Evolutionary conservation across 2,888 invertebrate genomes (phyloP), one percentile per base, ranked within the genome.

Genomic region (Drosophila robusta): DNA sequence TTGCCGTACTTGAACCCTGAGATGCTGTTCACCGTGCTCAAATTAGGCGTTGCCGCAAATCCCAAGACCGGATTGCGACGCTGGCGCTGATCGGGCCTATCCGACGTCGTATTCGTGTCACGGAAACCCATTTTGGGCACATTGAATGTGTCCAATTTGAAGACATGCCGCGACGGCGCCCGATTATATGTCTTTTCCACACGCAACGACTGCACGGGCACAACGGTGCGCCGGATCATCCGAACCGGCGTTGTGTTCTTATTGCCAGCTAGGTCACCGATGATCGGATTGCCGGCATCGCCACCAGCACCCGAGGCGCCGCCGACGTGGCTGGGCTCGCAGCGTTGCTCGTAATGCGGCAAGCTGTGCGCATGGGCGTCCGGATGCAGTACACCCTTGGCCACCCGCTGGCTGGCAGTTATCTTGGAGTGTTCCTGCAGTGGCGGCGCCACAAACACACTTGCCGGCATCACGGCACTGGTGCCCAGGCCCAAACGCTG

Each of bases 401-500:
- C 71, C 54, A 84, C 1, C 1, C 68, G 67, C 22, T 81, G 76
- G 29, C 81, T 84, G 4, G 79, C 81, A 0, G 81, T 84, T 2
- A 62, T 11, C 41, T 58, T 79, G 8, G 56, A 24, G 0, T 56
- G 67, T 0, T 87, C 85, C 0, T 60, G 85, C 11, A 77, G 38
- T 5, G 57, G 36, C 1, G 82, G 85, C 0, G 77, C 64, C 32
- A 85, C 65, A 1, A 55, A 22, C 0, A 84, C 89, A 0, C 46
- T 16, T 0, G 54, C 68, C 16, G 68, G 85, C 2, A 69, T 11
- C 34, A 50, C 66, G 6, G 29, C 18, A 52, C 54, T 55, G 0
- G 71, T 81, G 7, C 91, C 92, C 24, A 93, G 75, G 2, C 96
- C 96, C 56, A 95, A 93, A 87, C 94, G 94, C 55, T 93, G 91